Percentiles rank a stretch among this genome's conserved stretches.
Conservation (phyloP, 2,888 invertebrate species). For the Scaptodrosophila latifasciaeformis region DNA sequence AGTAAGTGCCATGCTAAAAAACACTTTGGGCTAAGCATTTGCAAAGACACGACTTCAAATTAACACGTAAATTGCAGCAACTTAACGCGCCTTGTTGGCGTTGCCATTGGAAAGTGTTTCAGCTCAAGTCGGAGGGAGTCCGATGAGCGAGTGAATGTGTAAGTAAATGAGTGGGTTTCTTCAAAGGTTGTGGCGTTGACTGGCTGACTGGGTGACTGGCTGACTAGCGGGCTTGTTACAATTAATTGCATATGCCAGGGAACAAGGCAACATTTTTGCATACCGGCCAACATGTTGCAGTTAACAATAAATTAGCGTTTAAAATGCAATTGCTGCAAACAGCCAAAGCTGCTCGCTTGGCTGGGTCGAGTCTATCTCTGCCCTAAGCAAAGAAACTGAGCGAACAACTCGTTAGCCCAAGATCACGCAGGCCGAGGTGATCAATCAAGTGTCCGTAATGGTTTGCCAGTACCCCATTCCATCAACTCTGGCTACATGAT, state of each 20-base stretch:
- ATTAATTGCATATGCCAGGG: constrained; percentile 64
- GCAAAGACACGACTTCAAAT: constrained; percentile 58
- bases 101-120: constrained; percentile 27
- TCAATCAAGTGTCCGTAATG: constrained; percentile 50
- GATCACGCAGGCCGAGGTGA: constrained; percentile 39
- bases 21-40: constrained; percentile 36
- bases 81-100: constrained; percentile 46
- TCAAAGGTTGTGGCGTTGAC: constrained; percentile 42
- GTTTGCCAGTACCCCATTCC: constrained; percentile 15
- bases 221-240: constrained; percentile 55
- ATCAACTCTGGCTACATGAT: constrained; percentile 48
- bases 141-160: constrained; percentile 7
- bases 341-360: constrained; percentile 11
- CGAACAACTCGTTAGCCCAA: constrained; percentile 35
- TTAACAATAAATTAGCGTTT: constrained; percentile 69
- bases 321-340: constrained; percentile 59
- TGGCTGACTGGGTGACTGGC: background rate
- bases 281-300: constrained; percentile 67
- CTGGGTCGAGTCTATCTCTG: background rate
- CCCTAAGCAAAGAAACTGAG: constrained; percentile 11
- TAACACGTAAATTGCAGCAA: constrained; percentile 63
- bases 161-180: constrained; percentile 21
- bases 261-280: constrained; percentile 50
- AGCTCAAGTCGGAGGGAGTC: constrained; percentile 14
- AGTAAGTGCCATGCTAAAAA: constrained; percentile 22